A percentile compares a stretch with the other conserved stretches of the same genome.
Evolutionary conservation across 2,888 invertebrate genomes (phyloP).

Genomic region (Seira sanloemensis): DNA sequence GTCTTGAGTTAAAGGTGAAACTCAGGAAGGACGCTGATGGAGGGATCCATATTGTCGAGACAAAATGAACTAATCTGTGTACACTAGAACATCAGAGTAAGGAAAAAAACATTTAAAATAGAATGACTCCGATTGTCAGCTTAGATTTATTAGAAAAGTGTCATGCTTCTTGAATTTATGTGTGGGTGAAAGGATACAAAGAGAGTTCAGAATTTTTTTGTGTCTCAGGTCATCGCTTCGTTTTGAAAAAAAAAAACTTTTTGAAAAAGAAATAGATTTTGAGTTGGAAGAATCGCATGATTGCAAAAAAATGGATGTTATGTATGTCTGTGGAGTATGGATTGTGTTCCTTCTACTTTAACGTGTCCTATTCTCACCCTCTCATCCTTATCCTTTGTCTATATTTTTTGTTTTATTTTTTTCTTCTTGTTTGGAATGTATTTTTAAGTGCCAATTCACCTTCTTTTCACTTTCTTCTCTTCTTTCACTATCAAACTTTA

Average conservation of each 20-base stretch:
- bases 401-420: slow-evolving; percentile 14
- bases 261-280: not conserved
- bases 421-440: not conserved
- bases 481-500: not conserved
- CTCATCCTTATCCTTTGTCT: slow-evolving; percentile 15
- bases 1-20: slow-evolving; percentile 72
- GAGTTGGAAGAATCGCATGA: not conserved
- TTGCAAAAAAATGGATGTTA: too few species aligned
- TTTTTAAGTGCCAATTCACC: not conserved
- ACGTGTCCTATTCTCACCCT: not conserved
- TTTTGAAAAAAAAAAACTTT: not conserved
- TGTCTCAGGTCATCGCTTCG: not conserved
- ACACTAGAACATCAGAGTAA: not conserved
- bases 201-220: not conserved
- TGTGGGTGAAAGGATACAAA: slow-evolving; percentile 20
- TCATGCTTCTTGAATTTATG: not conserved
- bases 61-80: slow-evolving; percentile 56
- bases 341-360: not conserved
- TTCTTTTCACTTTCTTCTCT: not conserved
- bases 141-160: not conserved
- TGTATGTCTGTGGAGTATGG: not conserved
- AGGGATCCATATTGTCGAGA: slow-evolving; percentile 72
- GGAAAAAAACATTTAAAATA: not conserved
- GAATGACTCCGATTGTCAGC: not conserved
- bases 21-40: slow-evolving; percentile 69